phyloP scores from a whole-genome alignment of 2,888 invertebrate species.

The Plagiodera versicolora region DNA sequence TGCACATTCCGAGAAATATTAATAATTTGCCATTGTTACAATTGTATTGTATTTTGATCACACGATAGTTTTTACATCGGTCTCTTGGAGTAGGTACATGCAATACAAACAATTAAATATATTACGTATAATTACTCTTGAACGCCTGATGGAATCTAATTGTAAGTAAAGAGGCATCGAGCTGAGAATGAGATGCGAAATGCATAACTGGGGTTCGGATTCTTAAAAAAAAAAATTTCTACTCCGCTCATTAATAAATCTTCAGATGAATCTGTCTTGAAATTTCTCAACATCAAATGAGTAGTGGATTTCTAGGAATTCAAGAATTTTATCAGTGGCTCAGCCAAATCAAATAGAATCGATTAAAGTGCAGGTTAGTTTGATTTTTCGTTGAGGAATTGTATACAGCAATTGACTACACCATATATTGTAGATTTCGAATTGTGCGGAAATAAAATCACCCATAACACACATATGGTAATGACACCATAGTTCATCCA shows the following conservation, averaged over 20 bases:
- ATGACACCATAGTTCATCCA: slow-evolving; percentile 26
- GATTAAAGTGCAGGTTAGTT: too few species aligned
- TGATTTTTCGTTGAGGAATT: too few species aligned
- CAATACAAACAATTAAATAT: slow-evolving; percentile 50
- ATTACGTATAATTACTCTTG: slow-evolving; percentile 49
- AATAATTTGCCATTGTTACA: slow-evolving; percentile 8
- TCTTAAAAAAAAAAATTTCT: not conserved
- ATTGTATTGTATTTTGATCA: slow-evolving; percentile 20
- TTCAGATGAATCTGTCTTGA: not conserved
- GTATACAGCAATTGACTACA: too few species aligned
- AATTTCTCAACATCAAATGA: too few species aligned
- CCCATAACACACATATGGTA: slow-evolving; percentile 27
- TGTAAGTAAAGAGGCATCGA: slow-evolving; percentile 40
- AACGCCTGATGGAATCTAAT: slow-evolving; percentile 41
- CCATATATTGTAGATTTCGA: not conserved
- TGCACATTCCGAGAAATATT: slow-evolving; percentile 15
- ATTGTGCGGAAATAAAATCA: not conserved
- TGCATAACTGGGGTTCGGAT: slow-evolving; percentile 37
- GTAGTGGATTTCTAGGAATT: too few species aligned
- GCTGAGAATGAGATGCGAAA: slow-evolving; percentile 41
- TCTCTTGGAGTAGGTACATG: slow-evolving; percentile 29
- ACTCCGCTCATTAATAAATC: not conserved
- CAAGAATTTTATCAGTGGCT: too few species aligned
- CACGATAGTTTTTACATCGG: slow-evolving; percentile 30
- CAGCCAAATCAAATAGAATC: too few species aligned